These are phyloP conservation scores for Laterallus jamaicensis DNA, from an alignment of 2,113 vertebrate genomes.

Conservation along the genomic window DNA sequence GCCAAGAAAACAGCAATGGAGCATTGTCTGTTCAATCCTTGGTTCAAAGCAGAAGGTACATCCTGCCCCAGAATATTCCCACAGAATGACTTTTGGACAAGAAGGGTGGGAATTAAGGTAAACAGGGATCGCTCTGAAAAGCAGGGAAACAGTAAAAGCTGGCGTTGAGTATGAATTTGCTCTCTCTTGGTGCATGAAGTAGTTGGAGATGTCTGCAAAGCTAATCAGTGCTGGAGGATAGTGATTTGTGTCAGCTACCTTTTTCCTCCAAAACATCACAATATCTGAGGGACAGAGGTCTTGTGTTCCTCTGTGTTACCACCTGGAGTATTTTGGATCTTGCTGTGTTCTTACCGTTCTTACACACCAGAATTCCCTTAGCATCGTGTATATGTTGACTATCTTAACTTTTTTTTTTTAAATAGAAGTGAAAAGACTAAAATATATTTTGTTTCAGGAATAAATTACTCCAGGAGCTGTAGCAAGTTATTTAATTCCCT, in stretches of 20 bases:
- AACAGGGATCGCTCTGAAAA: background rate
- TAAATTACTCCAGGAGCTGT: background rate
- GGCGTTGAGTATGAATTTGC: background rate
- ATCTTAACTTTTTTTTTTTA: background rate
- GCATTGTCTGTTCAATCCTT: background rate
- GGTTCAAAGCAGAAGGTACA: background rate
- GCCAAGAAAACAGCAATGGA: background rate
- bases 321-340: background rate
- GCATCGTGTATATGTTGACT: background rate
- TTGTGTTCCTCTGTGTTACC: background rate
- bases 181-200: background rate
- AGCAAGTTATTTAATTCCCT: background rate
- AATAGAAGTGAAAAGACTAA: background rate
- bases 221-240: background rate
- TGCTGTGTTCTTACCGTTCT: background rate
- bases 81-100: background rate
- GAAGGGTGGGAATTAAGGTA: background rate
- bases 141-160: background rate
- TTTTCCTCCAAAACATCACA: background rate
- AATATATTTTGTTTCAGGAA: slow-evolving; percentile 18
- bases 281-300: background rate
- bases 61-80: background rate
- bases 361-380: background rate
- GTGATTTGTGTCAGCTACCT: background rate
- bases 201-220: background rate